phyloP scores from a whole-genome alignment of 2,888 invertebrate genomes.

The Andrena bucephala region DNA sequence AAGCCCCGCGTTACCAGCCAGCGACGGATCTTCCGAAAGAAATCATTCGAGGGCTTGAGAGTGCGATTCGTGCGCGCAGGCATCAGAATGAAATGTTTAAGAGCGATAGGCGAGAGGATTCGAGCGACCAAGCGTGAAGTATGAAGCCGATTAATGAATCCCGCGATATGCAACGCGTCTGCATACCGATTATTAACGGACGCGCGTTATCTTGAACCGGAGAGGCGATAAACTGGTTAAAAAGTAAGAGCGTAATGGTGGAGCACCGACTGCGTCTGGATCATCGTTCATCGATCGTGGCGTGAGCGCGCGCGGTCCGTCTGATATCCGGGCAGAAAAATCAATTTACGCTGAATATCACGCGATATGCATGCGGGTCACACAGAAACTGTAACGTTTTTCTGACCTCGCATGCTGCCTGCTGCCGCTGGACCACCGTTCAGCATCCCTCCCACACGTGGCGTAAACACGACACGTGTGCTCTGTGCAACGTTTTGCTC shows the following conservation, averaged over 20 bases:
- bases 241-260: slow-evolving; percentile 5
- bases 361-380: slow-evolving; percentile 68
- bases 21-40: not conserved
- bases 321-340: slow-evolving; percentile 48
- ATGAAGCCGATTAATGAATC: not conserved
- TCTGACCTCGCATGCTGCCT: slow-evolving; percentile 55
- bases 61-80: no score
- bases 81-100: no score
- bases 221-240: slow-evolving; percentile 14
- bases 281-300: slow-evolving; percentile 17
- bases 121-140: not conserved
- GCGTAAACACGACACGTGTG: slow-evolving; percentile 61
- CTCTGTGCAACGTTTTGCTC: not conserved
- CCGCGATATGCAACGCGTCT: not conserved
- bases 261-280: slow-evolving; percentile 1
- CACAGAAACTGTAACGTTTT: slow-evolving; percentile 73
- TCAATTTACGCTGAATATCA: slow-evolving; percentile 55
- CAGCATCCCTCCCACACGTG: slow-evolving; percentile 70
- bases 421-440: slow-evolving; percentile 45
- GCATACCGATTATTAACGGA: not conserved
- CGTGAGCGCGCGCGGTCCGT: slow-evolving; percentile 4
- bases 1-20: not conserved
- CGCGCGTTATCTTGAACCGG: slow-evolving; percentile 17
- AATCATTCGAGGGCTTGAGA: not conserved
- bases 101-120: not conserved